These are phyloP conservation scores for Oedothorax gibbosus DNA, from an alignment of 1,140 invertebrate species.

Conservation along the genomic window DNA sequence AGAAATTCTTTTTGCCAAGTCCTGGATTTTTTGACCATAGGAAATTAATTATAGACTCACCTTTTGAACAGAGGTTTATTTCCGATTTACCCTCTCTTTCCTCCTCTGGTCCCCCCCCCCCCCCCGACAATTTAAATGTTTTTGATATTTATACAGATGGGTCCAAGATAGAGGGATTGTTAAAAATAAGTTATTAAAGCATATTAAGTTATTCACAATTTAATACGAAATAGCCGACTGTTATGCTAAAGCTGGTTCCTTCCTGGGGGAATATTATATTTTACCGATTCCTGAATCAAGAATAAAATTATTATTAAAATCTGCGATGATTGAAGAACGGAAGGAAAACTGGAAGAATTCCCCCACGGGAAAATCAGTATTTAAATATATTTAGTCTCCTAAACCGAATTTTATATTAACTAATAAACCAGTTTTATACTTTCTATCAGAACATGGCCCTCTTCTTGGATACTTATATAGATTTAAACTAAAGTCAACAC, in stretches of 20 bases:
- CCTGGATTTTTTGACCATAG: background rate
- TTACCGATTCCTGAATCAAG: no score
- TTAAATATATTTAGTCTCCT: no score
- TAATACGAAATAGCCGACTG: background rate
- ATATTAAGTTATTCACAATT: background rate
- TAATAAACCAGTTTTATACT: no score
- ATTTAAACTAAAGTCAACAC: no score
- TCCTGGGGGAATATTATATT: no score
- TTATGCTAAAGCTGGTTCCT: background rate
- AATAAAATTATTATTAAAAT: no score
- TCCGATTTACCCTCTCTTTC: background rate
- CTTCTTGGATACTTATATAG: no score
- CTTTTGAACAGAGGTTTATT: background rate
- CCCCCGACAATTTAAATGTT: background rate
- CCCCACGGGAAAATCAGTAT: no score
- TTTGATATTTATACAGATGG: background rate
- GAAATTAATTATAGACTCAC: background rate
- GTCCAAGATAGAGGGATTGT: background rate
- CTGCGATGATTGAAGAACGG: no score
- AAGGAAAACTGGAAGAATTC: no score
- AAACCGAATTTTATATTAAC: no score
- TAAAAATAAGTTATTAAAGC: background rate
- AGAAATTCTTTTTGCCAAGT: background rate
- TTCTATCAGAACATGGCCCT: no score
- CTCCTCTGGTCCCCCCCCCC: background rate